phyloP scores from a whole-genome alignment of 2,797 vertebrate genomes.

The Amazonetta brasiliensis region DNA sequence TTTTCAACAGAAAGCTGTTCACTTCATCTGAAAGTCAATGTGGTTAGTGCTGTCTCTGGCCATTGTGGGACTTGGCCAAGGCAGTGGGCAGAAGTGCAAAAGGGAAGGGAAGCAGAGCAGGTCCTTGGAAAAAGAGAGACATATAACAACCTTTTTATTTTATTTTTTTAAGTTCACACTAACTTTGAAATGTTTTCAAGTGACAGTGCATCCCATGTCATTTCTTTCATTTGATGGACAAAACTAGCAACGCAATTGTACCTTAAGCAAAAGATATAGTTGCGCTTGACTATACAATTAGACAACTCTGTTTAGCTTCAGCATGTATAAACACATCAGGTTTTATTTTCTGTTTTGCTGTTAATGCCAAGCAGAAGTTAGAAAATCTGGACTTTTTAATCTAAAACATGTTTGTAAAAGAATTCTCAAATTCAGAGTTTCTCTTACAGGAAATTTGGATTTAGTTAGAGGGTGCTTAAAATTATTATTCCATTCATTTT shows the following conservation, averaged over 20 bases:
- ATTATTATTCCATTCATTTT: background rate
- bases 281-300: background rate
- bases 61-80: rapidly evolving
- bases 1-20: background rate
- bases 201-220: background rate
- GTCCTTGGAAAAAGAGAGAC: background rate
- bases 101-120: background rate
- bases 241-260: background rate
- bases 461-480: background rate
- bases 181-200: background rate
- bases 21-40: background rate
- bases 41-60: background rate
- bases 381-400: background rate
- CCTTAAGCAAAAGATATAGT: background rate
- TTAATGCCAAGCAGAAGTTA: background rate
- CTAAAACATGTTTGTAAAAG: background rate
- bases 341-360: background rate
- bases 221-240: background rate
- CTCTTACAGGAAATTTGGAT: background rate
- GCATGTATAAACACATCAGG: background rate
- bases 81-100: background rate
- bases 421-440: background rate
- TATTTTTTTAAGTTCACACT: background rate
- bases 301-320: background rate
- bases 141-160: background rate